These are phyloP conservation scores for Lasioglossum lativentre DNA, from an alignment of 2,888 invertebrate species.

Conservation along the genomic window DNA sequence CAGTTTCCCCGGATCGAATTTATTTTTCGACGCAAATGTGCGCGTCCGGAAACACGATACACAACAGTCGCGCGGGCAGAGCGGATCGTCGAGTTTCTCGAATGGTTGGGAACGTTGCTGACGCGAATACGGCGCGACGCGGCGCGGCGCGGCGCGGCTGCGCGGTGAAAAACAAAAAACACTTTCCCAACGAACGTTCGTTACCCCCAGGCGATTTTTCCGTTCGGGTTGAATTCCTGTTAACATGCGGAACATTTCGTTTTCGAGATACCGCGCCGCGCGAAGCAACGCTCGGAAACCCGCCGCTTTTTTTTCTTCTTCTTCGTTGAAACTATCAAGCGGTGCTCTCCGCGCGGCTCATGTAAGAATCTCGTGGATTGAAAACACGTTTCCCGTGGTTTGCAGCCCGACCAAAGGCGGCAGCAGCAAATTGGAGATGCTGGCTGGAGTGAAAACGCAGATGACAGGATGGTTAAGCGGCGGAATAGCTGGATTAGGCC, in stretches of 20 bases:
- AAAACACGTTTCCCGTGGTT: neutral
- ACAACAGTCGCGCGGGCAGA: neutral
- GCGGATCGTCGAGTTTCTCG: neutral
- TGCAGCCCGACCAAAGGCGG: conserved; percentile 47
- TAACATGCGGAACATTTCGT: neutral
- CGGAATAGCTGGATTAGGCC: conserved; percentile 91
- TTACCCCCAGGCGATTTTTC: neutral
- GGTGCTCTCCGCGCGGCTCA: too few species aligned
- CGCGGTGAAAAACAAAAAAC: neutral
- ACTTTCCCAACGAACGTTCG: conserved; percentile 12
- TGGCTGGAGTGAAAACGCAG: conserved; percentile 94
- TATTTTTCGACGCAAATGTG: neutral
- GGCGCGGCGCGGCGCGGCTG: too few species aligned
- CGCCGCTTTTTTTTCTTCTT: neutral
- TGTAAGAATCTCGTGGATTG: neutral
- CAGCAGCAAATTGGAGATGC: conserved; percentile 90
- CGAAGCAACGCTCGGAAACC: neutral
- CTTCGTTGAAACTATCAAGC: neutral
- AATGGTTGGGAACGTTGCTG: neutral
- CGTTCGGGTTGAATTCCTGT: neutral
- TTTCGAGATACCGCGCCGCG: conserved; percentile 1
- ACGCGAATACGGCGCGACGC: neutral
- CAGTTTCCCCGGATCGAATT: neutral
- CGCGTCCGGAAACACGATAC: neutral
- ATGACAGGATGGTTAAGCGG: conserved; percentile 94